Evolutionary conservation across 1,140 invertebrate genomes (phyloP).

Genomic region (Cyphomyrmex costatus): DNA sequence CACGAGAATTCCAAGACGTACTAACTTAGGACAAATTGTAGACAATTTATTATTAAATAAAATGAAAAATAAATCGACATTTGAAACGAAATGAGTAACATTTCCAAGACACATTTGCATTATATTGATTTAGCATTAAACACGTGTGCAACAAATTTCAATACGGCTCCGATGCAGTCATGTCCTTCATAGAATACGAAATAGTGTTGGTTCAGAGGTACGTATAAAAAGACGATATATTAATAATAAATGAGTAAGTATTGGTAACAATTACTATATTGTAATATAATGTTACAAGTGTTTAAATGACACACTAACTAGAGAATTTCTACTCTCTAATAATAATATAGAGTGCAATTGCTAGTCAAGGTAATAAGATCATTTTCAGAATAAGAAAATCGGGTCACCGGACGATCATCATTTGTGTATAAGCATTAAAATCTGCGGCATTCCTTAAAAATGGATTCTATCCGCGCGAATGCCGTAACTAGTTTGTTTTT

Average conservation of each 20-base stretch:
- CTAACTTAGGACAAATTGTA: constrained; percentile 86
- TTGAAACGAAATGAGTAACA: constrained; percentile 79
- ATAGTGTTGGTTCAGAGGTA: constrained; percentile 5
- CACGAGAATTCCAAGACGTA: constrained; percentile 84
- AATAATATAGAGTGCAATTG: constrained; percentile 10
- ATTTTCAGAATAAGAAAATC: constrained; percentile 47
- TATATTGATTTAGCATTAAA: constrained; percentile 53
- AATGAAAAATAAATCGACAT: constrained; percentile 85
- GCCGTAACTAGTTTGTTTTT: too few species aligned
- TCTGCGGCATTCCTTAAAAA: not conserved
- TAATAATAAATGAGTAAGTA: not conserved
- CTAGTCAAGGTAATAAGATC: constrained; percentile 61
- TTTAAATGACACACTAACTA: not conserved
- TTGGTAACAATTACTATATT: constrained; percentile 16
- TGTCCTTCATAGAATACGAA: not conserved
- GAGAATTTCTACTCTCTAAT: not conserved
- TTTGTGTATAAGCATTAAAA: not conserved
- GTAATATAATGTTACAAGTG: not conserved
- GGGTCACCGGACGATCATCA: constrained; percentile 8
- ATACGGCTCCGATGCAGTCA: not conserved
- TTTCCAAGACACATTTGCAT: constrained; percentile 31
- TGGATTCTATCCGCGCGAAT: too few species aligned
- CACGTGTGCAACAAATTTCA: not conserved
- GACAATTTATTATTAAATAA: constrained; percentile 87
- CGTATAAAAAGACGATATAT: not conserved